Base-by-base conservation (phyloP, 37 sponge, comb jelly and placozoan genomes). In the Halisarca cf. caerulea region DNA sequence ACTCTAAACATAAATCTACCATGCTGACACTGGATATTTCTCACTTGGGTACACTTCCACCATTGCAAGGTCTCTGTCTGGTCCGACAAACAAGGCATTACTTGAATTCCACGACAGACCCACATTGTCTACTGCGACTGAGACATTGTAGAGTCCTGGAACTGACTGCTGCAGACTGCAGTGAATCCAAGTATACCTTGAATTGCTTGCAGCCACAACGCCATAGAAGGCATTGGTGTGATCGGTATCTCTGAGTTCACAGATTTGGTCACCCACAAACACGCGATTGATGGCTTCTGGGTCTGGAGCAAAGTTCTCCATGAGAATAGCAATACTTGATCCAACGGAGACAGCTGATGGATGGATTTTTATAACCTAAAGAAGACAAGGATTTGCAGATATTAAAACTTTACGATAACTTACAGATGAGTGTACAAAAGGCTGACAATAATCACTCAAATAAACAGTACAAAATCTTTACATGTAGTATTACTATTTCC, bases 41-140 rank as follows among this genome's bases (percentile, higher is more conserved):
- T 47, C 51, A 91, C 91, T 88, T 73, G 91, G 91, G 55, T 44
- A 91, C 24, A 91, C 4, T 45, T 91, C 91, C 18, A 83, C 71
- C 91, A 91, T 91, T 59, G 78, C 79, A 34, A 91, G 68, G 3
- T 38, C 71, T 74, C 80, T 39, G 39, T 87, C 85, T 53, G 55
- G 59, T 54, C 84, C 88, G 7, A 78, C 84, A 20, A 78, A 74
- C 33, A 91, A 57, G 8, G 91, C 53, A 30, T 53, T 32, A 33
- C 91, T 91, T 72, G 84, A 75, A 55, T 91, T 91, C 85, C 88
- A 87, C 7, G 82, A 80, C 40, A 42, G 24, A 0, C 91, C 90
- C 36, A 35, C 25, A 2, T 2, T 43, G 23, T 23, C 40, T 5
- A 59, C 20, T 24, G 62, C 25, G 24, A 58, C 79, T 11, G 72